A percentile compares a stretch with the other conserved stretches of the same genome.
phyloP scores from a whole-genome alignment of 1,140 invertebrate species.

The Coelopa frigida region DNA sequence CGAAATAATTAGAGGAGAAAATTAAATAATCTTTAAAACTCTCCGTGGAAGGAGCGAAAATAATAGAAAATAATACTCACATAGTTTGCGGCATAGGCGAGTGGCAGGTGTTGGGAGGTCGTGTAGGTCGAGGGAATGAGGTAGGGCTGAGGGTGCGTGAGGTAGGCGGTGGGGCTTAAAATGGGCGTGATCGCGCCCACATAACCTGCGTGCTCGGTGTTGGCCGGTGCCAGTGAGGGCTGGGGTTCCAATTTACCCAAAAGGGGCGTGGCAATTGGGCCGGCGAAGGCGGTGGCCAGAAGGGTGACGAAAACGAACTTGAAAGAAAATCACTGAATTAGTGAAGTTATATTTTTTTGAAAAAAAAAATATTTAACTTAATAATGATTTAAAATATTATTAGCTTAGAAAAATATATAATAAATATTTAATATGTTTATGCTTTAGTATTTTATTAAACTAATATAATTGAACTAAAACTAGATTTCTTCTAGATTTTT shows the following conservation, averaged over 20 bases:
- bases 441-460: too few relatives aligned
- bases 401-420: too few relatives aligned
- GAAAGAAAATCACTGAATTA: neutral
- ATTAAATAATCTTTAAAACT: neutral
- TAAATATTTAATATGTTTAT: too few relatives aligned
- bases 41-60: too few relatives aligned
- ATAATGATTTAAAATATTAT: too few relatives aligned
- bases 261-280: slow-evolving; percentile 2
- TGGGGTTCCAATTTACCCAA: slow-evolving; percentile 7
- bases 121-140: slow-evolving; percentile 1
- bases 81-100: slow-evolving; percentile 10
- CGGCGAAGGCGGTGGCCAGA: neutral
- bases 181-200: slow-evolving; percentile 5
- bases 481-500: too few relatives aligned
- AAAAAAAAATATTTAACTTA: too few relatives aligned
- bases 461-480: too few relatives aligned
- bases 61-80: slow-evolving; percentile 1
- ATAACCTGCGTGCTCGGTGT: slow-evolving; percentile 9
- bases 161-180: neutral
- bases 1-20: neutral
- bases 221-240: slow-evolving; percentile 7
- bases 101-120: slow-evolving; percentile 5
- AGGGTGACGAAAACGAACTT: neutral
- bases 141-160: neutral
- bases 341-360: too few relatives aligned